Evolutionary conservation across 1,140 invertebrate genomes (phyloP).

Genomic region (Hyposmocoma kahamanoa): DNA sequence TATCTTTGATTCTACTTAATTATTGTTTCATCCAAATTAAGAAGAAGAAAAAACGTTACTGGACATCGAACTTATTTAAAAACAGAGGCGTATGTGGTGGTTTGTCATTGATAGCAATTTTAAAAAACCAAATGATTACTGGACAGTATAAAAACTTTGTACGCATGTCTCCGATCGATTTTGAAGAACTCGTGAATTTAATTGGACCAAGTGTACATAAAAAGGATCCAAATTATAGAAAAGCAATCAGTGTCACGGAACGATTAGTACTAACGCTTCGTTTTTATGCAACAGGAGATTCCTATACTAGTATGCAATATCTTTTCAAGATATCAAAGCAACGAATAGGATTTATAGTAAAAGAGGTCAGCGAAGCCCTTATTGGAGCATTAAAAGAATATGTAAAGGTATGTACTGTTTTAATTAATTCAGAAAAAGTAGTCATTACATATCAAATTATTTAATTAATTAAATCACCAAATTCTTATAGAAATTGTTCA

Average conservation of each 20-base stretch:
- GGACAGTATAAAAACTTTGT: conserved; percentile 13
- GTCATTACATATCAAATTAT: conserved; percentile 14
- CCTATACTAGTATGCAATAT: conserved; percentile 1
- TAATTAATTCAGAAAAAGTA: conserved; percentile 11
- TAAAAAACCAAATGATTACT: conserved; percentile 24
- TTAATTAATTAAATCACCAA: too few relatives aligned
- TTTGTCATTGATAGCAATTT: conserved; percentile 19
- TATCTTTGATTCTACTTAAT: conserved; percentile 22
- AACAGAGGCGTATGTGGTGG: conserved; percentile 18
- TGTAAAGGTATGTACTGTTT: too few relatives aligned
- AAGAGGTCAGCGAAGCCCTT: neutral
- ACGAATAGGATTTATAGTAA: neutral
- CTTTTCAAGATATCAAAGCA: conserved; percentile 3
- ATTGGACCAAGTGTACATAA: conserved; percentile 1
- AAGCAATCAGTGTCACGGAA: neutral
- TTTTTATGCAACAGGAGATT: neutral
- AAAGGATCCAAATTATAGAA: neutral
- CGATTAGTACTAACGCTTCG: neutral
- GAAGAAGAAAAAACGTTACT: conserved; percentile 24
- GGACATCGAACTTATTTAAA: conserved; percentile 19
- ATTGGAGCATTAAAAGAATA: too few relatives aligned
- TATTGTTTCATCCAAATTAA: conserved; percentile 23
- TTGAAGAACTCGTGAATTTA: conserved; percentile 3
- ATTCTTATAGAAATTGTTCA: too few relatives aligned
- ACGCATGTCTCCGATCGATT: neutral